A percentile compares a stretch with the other conserved stretches of the same genome.
Evolutionary conservation across 30 jellyfish, hydroid and myxozoan species (phyloP).

Genomic region (Pelagia noctiluca): DNA sequence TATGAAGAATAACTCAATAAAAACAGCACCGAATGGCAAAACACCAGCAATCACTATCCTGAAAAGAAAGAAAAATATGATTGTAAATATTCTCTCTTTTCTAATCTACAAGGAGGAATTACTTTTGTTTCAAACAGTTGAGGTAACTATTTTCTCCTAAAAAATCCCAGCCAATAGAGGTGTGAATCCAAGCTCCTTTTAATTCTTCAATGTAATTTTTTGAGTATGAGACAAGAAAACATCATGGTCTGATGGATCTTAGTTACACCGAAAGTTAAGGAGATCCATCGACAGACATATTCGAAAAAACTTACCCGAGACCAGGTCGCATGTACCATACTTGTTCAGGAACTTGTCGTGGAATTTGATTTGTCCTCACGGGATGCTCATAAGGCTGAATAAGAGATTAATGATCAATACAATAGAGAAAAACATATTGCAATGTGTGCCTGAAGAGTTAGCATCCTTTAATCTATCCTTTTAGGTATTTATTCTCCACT

Average conservation of each 20-base stretch:
- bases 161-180: too few relatives aligned
- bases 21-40: constrained; percentile 98
- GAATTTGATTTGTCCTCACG: constrained; percentile 94
- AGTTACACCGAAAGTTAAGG: too few relatives aligned
- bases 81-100: background rate
- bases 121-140: too few relatives aligned
- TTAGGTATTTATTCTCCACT: too few relatives aligned
- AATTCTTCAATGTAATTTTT: too few relatives aligned
- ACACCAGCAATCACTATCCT: constrained; percentile 93
- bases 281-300: background rate
- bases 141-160: too few relatives aligned
- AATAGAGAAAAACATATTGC: too few relatives aligned
- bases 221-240: too few relatives aligned
- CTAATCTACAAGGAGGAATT: background rate
- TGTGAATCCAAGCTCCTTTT: too few relatives aligned
- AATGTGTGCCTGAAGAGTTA: too few relatives aligned
- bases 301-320: constrained; percentile 64
- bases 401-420: background rate
- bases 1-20: constrained; percentile 91
- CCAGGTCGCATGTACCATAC: constrained; percentile 95
- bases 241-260: too few relatives aligned
- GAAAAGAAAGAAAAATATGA: constrained; percentile 5
- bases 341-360: constrained; percentile 99
- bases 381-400: constrained; percentile 92
- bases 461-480: too few relatives aligned